Evolutionary conservation across 2,113 vertebrate genomes (phyloP).

Genomic region (Corydoras maculifer): DNA sequence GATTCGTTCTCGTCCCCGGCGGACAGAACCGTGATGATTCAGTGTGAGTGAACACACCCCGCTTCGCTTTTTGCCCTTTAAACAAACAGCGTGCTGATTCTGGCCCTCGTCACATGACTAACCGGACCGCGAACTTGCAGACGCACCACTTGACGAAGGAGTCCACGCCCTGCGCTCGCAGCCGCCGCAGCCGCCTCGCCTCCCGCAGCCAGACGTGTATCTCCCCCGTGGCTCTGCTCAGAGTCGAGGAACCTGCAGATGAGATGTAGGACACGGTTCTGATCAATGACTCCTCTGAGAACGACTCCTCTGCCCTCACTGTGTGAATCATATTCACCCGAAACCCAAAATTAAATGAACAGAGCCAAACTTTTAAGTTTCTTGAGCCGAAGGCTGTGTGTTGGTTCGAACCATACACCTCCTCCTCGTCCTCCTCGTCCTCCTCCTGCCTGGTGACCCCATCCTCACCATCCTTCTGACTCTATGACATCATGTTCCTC

Average conservation of each 20-base stretch:
- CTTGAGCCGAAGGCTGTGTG: no score
- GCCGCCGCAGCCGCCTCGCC: constrained; percentile 30
- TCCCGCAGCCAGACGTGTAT: constrained; percentile 48
- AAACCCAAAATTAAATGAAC: no score
- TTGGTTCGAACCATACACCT: no score
- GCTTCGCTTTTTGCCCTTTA: constrained; percentile 26
- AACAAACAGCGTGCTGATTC: constrained; percentile 5
- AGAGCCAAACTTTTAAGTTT: no score
- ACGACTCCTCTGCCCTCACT: no score
- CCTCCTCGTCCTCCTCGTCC: no score
- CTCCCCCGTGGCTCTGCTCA: constrained; percentile 29
- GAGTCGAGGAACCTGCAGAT: constrained; percentile 34
- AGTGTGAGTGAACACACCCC: background rate
- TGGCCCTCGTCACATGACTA: background rate
- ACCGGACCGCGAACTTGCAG: background rate
- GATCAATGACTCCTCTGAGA: no score
- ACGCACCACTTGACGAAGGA: constrained; percentile 49
- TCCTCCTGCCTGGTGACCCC: no score
- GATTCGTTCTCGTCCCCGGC: background rate
- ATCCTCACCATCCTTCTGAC: no score
- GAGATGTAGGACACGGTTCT: background rate
- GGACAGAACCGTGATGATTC: background rate
- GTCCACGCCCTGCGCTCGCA: constrained; percentile 45
- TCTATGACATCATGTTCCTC: no score
- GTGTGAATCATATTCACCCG: no score